These are phyloP conservation scores for Argopecten irradians DNA, from an alignment of 1,140 invertebrate species.

Conservation along the genomic window DNA sequence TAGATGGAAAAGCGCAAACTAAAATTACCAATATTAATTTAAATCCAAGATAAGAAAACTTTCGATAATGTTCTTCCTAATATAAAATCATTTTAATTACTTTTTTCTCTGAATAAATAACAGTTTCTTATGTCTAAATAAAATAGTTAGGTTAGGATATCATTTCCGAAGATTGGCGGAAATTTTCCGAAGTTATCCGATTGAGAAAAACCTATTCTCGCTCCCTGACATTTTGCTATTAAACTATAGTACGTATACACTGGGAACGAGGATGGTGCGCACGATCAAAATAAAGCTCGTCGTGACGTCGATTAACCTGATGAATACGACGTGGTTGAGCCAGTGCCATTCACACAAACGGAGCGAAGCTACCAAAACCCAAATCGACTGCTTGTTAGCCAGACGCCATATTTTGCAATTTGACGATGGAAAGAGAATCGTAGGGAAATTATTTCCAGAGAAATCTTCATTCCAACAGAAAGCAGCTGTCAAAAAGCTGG, in stretches of 20 bases:
- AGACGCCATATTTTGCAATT: constrained; percentile 18
- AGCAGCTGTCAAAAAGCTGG: constrained; percentile 22
- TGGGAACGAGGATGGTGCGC: background rate
- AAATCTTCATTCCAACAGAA: background rate
- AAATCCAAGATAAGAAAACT: too few relatives aligned
- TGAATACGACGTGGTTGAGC: background rate
- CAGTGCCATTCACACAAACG: background rate
- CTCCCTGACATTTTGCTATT: background rate
- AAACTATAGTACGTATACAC: background rate
- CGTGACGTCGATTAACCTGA: constrained; percentile 14
- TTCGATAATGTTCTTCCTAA: too few relatives aligned
- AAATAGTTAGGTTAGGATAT: too few relatives aligned
- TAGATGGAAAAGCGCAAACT: too few relatives aligned
- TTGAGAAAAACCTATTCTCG: too few relatives aligned
- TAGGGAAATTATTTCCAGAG: background rate
- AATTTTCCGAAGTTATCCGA: too few relatives aligned
- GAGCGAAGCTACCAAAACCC: background rate
- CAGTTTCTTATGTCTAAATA: too few relatives aligned
- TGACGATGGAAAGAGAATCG: background rate
- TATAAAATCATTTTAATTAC: too few relatives aligned
- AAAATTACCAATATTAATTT: too few relatives aligned
- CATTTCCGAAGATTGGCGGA: too few relatives aligned
- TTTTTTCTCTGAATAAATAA: too few relatives aligned
- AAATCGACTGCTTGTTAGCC: background rate
- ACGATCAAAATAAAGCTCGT: constrained; percentile 18